These are phyloP conservation scores for Drosophila conformis DNA, from an alignment of 2,888 invertebrate species.

Conservation along the genomic window DNA sequence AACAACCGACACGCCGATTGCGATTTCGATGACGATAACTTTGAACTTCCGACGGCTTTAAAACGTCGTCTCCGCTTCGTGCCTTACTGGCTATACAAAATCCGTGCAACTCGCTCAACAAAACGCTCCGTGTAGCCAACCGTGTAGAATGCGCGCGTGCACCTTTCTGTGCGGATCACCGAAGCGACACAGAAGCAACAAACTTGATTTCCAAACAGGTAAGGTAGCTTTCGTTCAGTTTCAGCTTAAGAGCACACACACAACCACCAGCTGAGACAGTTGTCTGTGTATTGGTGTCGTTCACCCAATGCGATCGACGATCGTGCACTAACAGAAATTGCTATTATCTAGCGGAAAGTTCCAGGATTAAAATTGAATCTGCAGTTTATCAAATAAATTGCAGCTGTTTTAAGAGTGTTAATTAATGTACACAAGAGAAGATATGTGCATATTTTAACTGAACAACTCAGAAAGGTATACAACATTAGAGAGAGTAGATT, in stretches of 20 bases:
- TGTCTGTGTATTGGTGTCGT: constrained; percentile 31
- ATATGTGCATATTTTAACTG: background rate
- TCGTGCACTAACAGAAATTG: constrained; percentile 53
- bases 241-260: constrained; percentile 57
- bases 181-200: constrained; percentile 79
- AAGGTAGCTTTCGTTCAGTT: constrained; percentile 79
- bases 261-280: constrained; percentile 14
- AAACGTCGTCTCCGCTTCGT: constrained; percentile 27
- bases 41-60: constrained; percentile 62
- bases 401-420: background rate
- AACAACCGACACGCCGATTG: constrained; percentile 1
- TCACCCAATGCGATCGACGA: constrained; percentile 66
- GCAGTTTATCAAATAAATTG: too few species aligned
- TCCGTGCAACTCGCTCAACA: constrained; percentile 48
- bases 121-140: constrained; percentile 60
- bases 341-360: background rate
- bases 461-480: background rate
- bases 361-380: too few species aligned
- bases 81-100: constrained; percentile 51
- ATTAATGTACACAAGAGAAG: background rate
- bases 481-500: background rate
- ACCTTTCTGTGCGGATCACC: constrained; percentile 80
- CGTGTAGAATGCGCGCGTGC: constrained; percentile 78
- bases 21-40: constrained; percentile 35
- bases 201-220: constrained; percentile 79